These are phyloP conservation scores for Anguilla obscura DNA, from an alignment of 2,797 vertebrate species.

Conservation along the genomic window DNA sequence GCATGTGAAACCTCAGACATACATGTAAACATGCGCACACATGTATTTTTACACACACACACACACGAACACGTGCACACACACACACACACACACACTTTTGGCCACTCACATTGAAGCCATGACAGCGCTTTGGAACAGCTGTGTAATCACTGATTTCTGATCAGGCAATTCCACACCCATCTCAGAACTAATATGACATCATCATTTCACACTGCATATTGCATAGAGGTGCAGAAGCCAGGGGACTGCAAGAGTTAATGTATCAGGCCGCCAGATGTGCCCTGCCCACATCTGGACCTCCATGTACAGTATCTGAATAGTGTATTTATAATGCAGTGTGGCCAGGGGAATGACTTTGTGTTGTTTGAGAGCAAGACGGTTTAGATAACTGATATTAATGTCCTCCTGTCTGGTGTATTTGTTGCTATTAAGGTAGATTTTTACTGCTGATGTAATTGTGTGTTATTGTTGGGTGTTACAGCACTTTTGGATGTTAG, in stretches of 20 bases:
- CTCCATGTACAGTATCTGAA: background rate
- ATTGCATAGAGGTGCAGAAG: background rate
- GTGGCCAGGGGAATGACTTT: background rate
- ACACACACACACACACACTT: background rate
- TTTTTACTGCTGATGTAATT: background rate
- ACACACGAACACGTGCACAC: background rate
- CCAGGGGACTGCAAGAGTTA: background rate
- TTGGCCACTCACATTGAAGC: background rate
- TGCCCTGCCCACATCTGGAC: background rate
- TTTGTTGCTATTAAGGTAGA: background rate
- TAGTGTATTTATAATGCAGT: constrained; percentile 9
- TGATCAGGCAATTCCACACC: background rate
- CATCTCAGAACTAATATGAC: background rate
- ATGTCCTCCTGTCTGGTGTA: background rate
- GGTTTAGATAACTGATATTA: background rate
- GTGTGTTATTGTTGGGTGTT: background rate
- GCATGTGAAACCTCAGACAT: background rate
- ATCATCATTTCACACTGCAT: background rate
- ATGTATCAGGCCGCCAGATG: background rate
- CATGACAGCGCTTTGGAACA: background rate
- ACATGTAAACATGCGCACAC: background rate
- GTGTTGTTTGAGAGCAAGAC: background rate
- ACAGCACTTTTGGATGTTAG: background rate
- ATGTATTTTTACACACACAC: background rate
- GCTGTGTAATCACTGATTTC: background rate